Base-by-base conservation (phyloP, 2,888 invertebrate genomes). In the Cantharis flavilabris region DNA sequence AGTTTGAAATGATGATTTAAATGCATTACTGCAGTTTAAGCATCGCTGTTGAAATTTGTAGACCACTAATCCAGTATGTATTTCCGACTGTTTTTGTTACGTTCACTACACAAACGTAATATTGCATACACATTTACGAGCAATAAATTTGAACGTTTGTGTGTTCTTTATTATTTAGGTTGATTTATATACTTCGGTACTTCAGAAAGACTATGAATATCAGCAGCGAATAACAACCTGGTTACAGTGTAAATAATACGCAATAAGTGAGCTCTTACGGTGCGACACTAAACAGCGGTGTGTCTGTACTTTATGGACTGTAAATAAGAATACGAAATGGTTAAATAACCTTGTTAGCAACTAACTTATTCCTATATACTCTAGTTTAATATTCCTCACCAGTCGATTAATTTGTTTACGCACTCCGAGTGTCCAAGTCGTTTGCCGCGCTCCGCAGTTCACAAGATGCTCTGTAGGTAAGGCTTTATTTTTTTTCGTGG, bases 81-180 rank as follows among this genome's bases (percentile, higher is more conserved):
- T 71, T 65, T 75, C 75, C 75, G 23, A 71, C 71, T 71, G 76
- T 76, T 72, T 71, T 62, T 74, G 70, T 65, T 70, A 72, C 65
- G 63, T 67, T 30, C 75, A 69, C 75, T 71, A 78, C 77, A 81
- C 81, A 80, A 77, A 80, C 75, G 80, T 81, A 83, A 83, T 83
- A 83, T 83, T 83, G 79, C 83, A 75, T 80, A 79, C 81, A 82
- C 83, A 80, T 82, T 83, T 83, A 83, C 80, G 82, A 79, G 78
- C 83, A 76, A 83, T 83, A 83, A 83, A 83, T 83, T 82, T 83
- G 79, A 82, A 77, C 81, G 82, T 83, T 80, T 83, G 83, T 83
- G 80, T 82, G 82, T 80, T 80, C 78, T 80, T 80, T 80, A 80
- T 80, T 80, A 80, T 80, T 77, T 77, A 70, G 77, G 69, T 73